Evolutionary conservation across 2,113 vertebrate genomes (phyloP).

Genomic region (Myiopsitta monachus): DNA sequence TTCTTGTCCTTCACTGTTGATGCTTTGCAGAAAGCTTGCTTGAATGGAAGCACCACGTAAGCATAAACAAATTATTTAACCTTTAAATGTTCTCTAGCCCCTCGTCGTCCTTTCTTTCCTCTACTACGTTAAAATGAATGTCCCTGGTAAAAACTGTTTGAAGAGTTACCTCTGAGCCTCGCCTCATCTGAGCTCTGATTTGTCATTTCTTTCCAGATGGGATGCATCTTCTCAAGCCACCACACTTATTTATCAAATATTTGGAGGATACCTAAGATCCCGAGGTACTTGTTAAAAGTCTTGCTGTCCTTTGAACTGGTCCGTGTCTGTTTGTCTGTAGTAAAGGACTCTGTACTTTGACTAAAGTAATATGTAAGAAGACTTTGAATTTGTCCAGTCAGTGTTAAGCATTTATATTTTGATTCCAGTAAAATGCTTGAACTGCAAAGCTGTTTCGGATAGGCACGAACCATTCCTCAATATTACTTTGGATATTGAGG

Average conservation of each 20-base stretch:
- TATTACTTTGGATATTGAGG: constrained; percentile 94
- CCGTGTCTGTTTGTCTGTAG: not conserved
- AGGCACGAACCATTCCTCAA: constrained; percentile 93
- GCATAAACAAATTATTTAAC: constrained; percentile 23
- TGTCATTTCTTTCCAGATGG: constrained; percentile 76
- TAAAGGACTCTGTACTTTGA: constrained; percentile 61
- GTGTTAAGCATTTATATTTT: constrained; percentile 36
- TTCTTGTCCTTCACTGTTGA: constrained; percentile 95
- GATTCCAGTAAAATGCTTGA: constrained; percentile 93
- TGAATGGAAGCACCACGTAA: constrained; percentile 90
- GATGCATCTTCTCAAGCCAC: constrained; percentile 95
- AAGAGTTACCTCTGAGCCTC: not conserved
- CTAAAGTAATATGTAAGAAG: not conserved
- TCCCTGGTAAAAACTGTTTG: not conserved
- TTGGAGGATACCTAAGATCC: constrained; percentile 94
- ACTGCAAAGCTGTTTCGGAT: constrained; percentile 95
- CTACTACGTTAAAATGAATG: not conserved
- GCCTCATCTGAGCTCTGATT: not conserved
- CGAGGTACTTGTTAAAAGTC: constrained; percentile 77
- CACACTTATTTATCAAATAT: constrained; percentile 93
- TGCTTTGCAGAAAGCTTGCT: constrained; percentile 96
- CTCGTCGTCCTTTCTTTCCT: not conserved
- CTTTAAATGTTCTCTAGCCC: not conserved
- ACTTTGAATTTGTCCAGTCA: not conserved
- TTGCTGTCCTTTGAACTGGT: not conserved